Evolutionary conservation across 2,797 vertebrate species (phyloP).

Genomic region (Loriculus beryllinus): DNA sequence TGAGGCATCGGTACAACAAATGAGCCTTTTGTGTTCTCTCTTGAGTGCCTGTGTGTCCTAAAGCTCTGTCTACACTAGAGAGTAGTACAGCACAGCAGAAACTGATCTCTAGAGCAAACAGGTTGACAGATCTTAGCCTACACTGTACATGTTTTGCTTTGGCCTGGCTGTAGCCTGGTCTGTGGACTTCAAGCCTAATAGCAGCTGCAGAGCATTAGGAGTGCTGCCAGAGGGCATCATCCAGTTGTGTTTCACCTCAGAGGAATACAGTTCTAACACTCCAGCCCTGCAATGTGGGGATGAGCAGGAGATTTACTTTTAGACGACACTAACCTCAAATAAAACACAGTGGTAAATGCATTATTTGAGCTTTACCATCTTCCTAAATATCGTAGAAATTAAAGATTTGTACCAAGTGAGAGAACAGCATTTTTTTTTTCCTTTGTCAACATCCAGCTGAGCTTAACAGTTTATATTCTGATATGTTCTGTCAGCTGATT

Average conservation of each 20-base stretch:
- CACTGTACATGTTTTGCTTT: not conserved
- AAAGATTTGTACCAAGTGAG: not conserved
- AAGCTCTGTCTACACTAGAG: not conserved
- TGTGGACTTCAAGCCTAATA: not conserved
- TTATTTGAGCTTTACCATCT: not conserved
- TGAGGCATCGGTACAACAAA: not conserved
- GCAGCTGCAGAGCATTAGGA: not conserved
- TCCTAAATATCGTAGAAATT: not conserved
- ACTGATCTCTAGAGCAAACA: not conserved
- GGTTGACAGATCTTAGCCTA: not conserved
- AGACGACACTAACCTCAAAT: not conserved
- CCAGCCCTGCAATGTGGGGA: not conserved
- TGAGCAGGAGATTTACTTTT: not conserved
- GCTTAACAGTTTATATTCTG: not conserved
- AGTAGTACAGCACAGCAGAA: not conserved
- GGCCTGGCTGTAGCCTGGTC: not conserved
- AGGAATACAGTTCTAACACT: not conserved
- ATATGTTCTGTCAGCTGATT: not conserved
- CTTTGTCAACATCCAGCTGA: not conserved
- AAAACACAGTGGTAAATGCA: not conserved
- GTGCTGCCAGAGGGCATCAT: not conserved
- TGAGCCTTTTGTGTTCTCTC: not conserved
- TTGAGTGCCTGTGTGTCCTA: not conserved
- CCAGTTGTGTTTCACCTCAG: not conserved
- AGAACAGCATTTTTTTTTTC: not conserved